phyloP scores from a whole-genome alignment of 2,797 vertebrate species.

The Sebastes hubbsi region DNA sequence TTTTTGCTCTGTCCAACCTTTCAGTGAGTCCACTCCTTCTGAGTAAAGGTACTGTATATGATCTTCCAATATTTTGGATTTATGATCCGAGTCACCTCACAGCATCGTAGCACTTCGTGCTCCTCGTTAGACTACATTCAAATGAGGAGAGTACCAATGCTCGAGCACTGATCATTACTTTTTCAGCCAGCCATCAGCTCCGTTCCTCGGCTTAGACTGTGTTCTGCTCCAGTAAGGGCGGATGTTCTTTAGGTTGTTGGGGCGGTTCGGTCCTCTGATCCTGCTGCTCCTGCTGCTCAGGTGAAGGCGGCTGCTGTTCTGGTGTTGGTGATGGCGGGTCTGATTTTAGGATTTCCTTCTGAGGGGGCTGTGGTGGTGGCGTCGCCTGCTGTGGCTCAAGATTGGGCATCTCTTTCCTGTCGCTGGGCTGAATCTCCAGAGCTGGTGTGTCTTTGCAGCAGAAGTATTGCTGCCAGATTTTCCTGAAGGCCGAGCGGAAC shows the following conservation, averaged over 20 bases:
- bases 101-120: conserved; percentile 13
- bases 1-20: background rate
- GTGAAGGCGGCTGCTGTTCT: background rate
- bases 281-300: conserved; percentile 12
- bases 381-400: conserved; percentile 19
- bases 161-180: conserved; percentile 19
- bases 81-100: conserved; percentile 9
- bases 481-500: conserved; percentile 92
- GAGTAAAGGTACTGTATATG: conserved; percentile 20
- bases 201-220: conserved; percentile 33
- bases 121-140: conserved; percentile 34
- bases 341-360: conserved; percentile 32
- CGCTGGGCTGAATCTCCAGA: conserved; percentile 72
- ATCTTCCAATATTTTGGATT: conserved; percentile 26
- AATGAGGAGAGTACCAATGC: conserved; percentile 34
- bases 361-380: background rate
- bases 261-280: conserved; percentile 38
- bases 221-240: conserved; percentile 59
- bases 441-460: conserved; percentile 84
- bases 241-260: conserved; percentile 49
- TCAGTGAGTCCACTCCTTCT: conserved; percentile 30
- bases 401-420: conserved; percentile 73
- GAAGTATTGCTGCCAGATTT: conserved; percentile 94
- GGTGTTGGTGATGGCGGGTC: background rate
- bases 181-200: background rate